These are phyloP conservation scores for Phenacoccus solenopsis DNA, from an alignment of 1,140 invertebrate species.

Conservation along the genomic window DNA sequence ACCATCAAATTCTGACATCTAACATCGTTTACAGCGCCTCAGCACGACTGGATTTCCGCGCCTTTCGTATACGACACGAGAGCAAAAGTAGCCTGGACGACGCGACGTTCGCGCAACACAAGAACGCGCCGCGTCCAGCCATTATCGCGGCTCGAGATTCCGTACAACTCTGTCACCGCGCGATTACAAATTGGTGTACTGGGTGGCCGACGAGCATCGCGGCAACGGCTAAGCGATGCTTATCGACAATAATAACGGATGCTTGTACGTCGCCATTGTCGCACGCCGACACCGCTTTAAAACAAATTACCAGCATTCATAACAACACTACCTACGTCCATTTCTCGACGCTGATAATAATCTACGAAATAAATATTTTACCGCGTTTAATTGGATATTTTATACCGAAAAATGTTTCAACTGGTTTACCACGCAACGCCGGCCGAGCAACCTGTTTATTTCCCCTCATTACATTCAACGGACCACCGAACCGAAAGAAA, in stretches of 20 bases:
- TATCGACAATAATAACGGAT: conserved; percentile 11
- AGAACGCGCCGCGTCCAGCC: no score
- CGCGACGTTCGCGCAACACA: no score
- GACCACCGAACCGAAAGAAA: no score
- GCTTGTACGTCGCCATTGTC: background rate
- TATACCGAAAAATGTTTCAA: conserved; percentile 15
- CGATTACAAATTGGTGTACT: conserved; percentile 12
- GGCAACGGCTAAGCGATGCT: background rate
- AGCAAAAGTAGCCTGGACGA: no score
- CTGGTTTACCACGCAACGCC: no score
- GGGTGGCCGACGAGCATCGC: background rate
- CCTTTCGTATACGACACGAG: no score
- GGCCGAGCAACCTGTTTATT: no score
- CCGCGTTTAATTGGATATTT: conserved; percentile 4
- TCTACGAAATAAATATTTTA: background rate
- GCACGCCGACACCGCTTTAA: background rate
- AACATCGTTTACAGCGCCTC: no score
- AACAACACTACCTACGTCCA: conserved; percentile 6
- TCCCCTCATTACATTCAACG: no score
- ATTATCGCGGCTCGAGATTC: background rate
- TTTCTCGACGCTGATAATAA: background rate
- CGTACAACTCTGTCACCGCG: background rate
- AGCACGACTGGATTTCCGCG: no score
- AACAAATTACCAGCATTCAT: conserved; percentile 14
- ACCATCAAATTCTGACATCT: no score